A percentile compares a stretch with the other conserved stretches of the same genome.
phyloP scores from a whole-genome alignment of 2,113 vertebrate genomes.

The Melospiza georgiana region DNA sequence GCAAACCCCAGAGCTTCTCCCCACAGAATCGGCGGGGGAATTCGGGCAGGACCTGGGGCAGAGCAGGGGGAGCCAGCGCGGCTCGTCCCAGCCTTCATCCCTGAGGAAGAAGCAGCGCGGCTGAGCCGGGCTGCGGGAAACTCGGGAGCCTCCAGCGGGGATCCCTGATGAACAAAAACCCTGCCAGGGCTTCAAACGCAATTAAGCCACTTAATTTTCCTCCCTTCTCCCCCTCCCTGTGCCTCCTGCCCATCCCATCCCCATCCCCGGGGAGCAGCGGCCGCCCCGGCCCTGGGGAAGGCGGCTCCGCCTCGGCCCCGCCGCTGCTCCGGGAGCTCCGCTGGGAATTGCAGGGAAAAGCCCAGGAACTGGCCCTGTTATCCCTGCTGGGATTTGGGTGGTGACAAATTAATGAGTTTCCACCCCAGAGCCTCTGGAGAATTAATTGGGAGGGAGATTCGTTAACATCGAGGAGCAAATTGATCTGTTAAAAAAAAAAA shows the following conservation, averaged over 20 bases:
- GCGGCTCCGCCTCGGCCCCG: not conserved
- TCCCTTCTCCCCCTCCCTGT: fast-evolving
- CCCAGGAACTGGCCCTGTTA: not conserved
- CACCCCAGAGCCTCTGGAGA: not conserved
- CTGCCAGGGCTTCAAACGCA: not conserved
- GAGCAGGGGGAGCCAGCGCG: not conserved
- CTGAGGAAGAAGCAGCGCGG: fast-evolving
- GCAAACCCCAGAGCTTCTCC: not conserved
- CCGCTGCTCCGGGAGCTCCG: fast-evolving
- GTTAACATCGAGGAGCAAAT: not conserved
- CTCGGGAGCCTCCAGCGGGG: fast-evolving
- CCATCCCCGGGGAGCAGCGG: fast-evolving
- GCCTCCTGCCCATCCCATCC: fast-evolving
- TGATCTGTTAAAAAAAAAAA: not conserved
- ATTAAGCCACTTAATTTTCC: not conserved
- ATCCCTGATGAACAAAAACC: not conserved
- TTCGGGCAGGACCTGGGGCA: fast-evolving
- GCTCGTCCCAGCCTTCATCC: not conserved
- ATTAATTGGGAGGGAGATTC: slow-evolving; percentile 13
- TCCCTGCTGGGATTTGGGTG: not conserved
- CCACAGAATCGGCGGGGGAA: not conserved
- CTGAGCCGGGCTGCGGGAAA: not conserved
- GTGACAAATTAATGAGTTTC: slow-evolving; percentile 13
- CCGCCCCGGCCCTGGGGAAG: not conserved
- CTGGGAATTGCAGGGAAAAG: not conserved